Percentiles rank a stretch among this genome's conserved stretches.
Evolutionary conservation across 2,113 vertebrate species (phyloP).

Genomic region (Lanius collurio): DNA sequence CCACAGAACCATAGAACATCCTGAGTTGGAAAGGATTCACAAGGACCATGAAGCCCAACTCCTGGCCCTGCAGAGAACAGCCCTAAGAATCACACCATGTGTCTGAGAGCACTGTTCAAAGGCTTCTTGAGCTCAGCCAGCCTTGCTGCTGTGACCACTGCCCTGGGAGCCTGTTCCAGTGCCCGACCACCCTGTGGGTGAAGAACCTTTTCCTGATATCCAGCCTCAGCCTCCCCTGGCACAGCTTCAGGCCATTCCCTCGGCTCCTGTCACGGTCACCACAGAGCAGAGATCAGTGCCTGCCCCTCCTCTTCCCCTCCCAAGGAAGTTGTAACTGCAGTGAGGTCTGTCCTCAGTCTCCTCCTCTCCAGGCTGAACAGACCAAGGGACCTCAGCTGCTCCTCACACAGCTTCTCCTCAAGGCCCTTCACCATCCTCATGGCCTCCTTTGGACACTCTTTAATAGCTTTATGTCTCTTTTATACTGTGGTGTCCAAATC

Average conservation of each 20-base stretch:
- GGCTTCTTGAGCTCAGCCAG: fast-evolving
- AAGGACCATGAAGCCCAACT: fast-evolving
- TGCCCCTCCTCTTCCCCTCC: neutral
- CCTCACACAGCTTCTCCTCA: fast-evolving
- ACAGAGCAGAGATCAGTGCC: neutral
- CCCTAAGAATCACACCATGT: too few relatives aligned
- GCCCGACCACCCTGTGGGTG: fast-evolving
- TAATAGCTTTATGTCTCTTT: neutral
- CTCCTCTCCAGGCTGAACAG: neutral
- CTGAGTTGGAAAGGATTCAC: neutral
- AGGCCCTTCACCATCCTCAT: too few relatives aligned
- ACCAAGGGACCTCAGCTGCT: fast-evolving
- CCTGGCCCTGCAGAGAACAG: neutral
- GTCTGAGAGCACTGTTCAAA: neutral
- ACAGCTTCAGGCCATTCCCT: neutral
- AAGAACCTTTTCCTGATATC: neutral
- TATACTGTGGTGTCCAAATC: neutral
- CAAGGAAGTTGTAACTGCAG: fast-evolving
- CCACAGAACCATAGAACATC: neutral
- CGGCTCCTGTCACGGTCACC: neutral
- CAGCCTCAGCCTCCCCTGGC: fast-evolving
- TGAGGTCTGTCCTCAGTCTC: neutral
- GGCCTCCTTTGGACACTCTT: too few relatives aligned
- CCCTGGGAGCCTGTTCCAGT: neutral
- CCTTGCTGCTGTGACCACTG: neutral